Evolutionary conservation across 64 coral and sea anemone genomes (phyloP).

Genomic region (Actinia tenebrosa): DNA sequence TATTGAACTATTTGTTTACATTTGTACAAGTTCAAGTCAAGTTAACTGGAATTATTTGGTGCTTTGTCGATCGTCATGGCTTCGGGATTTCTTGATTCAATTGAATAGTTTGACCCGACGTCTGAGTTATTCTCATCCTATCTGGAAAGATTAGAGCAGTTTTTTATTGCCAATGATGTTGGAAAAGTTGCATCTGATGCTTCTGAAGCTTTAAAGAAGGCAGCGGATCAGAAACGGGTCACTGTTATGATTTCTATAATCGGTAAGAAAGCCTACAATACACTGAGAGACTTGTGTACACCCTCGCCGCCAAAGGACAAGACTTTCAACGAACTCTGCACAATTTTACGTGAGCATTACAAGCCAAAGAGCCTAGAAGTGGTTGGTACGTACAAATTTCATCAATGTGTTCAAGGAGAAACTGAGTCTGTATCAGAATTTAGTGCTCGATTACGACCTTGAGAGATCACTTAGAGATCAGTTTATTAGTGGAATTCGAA

Average conservation of each 20-base stretch:
- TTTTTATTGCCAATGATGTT: conserved; percentile 36
- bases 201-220: not conserved
- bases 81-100: conserved; percentile 23
- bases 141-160: conserved; percentile 51
- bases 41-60: not conserved
- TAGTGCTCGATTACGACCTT: conserved; percentile 40
- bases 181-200: conserved; percentile 11
- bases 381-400: too few relatives aligned
- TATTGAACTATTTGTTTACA: not conserved
- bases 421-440: conserved; percentile 34
- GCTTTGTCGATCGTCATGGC: not conserved
- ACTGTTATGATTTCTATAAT: conserved; percentile 73
- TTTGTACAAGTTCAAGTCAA: not conserved
- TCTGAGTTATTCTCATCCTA: conserved; percentile 47
- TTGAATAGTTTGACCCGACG: conserved; percentile 45
- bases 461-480: conserved; percentile 21
- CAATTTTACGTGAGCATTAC: conserved; percentile 42
- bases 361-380: too few relatives aligned
- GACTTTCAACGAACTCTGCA: conserved; percentile 36
- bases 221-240: conserved; percentile 18
- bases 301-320: conserved; percentile 44
- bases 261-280: conserved; percentile 33
- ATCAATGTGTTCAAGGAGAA: conserved; percentile 55
- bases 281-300: conserved; percentile 45
- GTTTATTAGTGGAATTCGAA: conserved; percentile 42